Evolutionary conservation across 1,140 invertebrate genomes (phyloP), one percentile per base, ranked within the genome.

Genomic region (Drosophila nebulosa): DNA sequence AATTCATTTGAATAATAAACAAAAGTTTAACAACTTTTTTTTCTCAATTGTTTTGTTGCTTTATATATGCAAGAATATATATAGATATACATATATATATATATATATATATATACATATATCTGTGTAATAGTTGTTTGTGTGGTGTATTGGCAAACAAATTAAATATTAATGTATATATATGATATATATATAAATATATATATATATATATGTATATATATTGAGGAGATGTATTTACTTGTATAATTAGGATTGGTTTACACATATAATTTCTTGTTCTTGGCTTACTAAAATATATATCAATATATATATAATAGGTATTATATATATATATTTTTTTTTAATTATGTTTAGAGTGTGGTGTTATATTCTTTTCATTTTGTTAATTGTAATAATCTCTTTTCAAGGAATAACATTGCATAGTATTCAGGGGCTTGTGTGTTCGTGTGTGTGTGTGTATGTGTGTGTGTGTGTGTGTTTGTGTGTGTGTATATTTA

Each of bases 331-430:
- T 32, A 12, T 32, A 32, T 24, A 24, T 24, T 3, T 24, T 3
- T n/a, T n/a, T n/a, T n/a, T n/a, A n/a, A 21, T 39, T 24, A 36
- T 5, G 9, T 24, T 72, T 42, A 63, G 18, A 36, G 64, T 77
- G 60, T 69, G 70, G 53, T 36, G 36, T 35, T 62, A 14, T 46
- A 64, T 24, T 64, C 27, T 57, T 12, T 10, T 53, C 30, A 68
- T 62, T 63, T 21, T 56, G 35, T 66, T 81, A 86, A 76, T 74
- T 88, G 65, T 89, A 88, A 88, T 88, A 88, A 88, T 88, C 83
- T 88, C 84, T 88, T 88, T 88, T 88, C 46, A 88, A 88, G 83
- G 84, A 88, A 88, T 88, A 88, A 88, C 83, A 88, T 89, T 88
- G 84, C 78, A 86, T 88, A 88, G 83, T 86, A 46, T 86, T 57